A percentile compares a stretch with the other conserved stretches of the same genome.
Conservation (phyloP, 2,797 vertebrate genomes). For the Enteromius paludinosus region DNA sequence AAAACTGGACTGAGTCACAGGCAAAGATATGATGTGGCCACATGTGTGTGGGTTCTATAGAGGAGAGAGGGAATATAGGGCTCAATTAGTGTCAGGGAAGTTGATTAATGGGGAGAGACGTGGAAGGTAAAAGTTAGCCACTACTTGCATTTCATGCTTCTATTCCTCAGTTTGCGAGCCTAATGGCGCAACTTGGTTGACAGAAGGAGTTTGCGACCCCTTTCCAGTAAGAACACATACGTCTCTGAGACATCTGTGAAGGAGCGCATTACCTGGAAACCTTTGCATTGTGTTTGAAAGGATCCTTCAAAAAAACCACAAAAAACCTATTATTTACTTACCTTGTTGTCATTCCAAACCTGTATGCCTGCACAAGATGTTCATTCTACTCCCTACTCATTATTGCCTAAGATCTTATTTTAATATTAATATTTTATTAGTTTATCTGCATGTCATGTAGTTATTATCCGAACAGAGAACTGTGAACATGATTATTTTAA, state of each 20-base stretch:
- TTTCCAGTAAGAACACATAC: neutral
- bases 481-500: no score
- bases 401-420: neutral
- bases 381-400: neutral
- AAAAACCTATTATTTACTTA: neutral
- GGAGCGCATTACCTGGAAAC: neutral
- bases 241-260: neutral
- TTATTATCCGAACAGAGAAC: no score
- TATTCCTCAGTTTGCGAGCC: conserved; percentile 45
- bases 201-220: neutral
- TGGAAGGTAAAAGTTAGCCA: conserved; percentile 57
- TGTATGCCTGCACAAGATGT: neutral
- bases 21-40: conserved; percentile 58
- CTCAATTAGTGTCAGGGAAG: conserved; percentile 59
- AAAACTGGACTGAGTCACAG: conserved; percentile 41
- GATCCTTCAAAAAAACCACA: no score
- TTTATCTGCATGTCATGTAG: no score
- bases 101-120: conserved; percentile 61
- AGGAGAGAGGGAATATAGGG: conserved; percentile 47
- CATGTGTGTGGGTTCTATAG: conserved; percentile 37
- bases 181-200: conserved; percentile 49
- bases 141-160: conserved; percentile 57
- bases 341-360: neutral
- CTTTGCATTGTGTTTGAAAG: neutral
- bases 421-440: neutral